Percentiles rank a stretch among this genome's conserved stretches.
Conservation (phyloP, 2,797 vertebrate species). For the Mustela erminea region DNA sequence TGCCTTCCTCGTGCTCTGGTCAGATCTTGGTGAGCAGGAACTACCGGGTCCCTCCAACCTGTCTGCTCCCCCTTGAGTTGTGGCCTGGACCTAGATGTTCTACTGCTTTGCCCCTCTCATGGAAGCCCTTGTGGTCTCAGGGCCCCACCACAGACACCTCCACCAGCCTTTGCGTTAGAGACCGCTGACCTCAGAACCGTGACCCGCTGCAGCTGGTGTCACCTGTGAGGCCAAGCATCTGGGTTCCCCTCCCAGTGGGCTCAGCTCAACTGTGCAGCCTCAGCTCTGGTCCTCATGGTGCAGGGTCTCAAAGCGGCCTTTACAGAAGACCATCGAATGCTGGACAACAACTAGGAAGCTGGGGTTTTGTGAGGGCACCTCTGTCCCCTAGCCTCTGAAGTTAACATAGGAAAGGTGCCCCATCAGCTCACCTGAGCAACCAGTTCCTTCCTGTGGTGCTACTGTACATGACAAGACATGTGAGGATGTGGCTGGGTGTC, state of each 20-base stretch:
- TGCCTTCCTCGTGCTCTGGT: background rate
- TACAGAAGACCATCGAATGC: background rate
- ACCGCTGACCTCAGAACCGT: background rate
- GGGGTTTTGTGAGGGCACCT: too few species aligned
- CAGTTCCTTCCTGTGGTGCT: background rate
- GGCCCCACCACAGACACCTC: background rate
- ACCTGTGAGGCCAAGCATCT: background rate
- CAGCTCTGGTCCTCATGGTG: background rate
- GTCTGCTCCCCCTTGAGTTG: rapidly evolving
- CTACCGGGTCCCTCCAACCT: background rate
- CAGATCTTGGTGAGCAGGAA: background rate
- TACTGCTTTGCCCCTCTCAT: background rate
- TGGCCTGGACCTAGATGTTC: background rate
- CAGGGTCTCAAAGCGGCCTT: background rate
- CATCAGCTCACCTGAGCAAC: background rate
- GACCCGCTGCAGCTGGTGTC: background rate
- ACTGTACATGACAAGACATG: background rate
- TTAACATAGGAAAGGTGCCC: background rate
- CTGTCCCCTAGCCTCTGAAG: background rate
- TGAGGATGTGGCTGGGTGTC: background rate
- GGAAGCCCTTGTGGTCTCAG: background rate
- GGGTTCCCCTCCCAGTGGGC: background rate
- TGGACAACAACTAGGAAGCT: background rate
- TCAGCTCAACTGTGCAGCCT: background rate
- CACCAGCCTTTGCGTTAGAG: background rate